These are phyloP conservation scores for Erpobdella octoculata DNA, from an alignment of 2,888 invertebrate genomes.

Conservation along the genomic window DNA sequence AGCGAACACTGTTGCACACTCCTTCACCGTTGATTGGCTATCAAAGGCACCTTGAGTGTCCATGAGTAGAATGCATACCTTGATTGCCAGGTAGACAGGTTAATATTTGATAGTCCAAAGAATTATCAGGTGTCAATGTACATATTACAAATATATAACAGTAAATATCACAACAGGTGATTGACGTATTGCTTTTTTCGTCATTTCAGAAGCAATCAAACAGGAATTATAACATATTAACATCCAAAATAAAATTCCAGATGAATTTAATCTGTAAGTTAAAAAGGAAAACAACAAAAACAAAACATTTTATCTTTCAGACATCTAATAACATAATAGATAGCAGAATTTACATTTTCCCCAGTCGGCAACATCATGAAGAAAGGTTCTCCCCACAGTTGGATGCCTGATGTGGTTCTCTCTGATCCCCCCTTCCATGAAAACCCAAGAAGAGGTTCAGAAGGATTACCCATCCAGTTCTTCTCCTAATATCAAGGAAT, in stretches of 20 bases:
- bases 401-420: slow-evolving; percentile 87
- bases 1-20: slow-evolving; percentile 96
- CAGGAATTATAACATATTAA: too few species aligned
- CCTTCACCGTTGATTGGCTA: slow-evolving; percentile 89
- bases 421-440: slow-evolving; percentile 94
- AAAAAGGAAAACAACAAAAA: background rate
- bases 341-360: background rate
- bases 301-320: slow-evolving; percentile 46
- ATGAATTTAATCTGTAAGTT: too few species aligned
- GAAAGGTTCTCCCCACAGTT: slow-evolving; percentile 91
- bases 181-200: too few species aligned
- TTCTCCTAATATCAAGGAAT: too few species aligned
- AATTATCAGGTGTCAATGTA: too few species aligned
- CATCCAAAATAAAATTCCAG: too few species aligned
- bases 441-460: slow-evolving; percentile 77
- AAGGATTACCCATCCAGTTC: slow-evolving; percentile 77
- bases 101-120: too few species aligned
- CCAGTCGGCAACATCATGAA: slow-evolving; percentile 53
- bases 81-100: too few species aligned
- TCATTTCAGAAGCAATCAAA: too few species aligned
- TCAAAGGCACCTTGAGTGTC: slow-evolving; percentile 62
- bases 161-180: too few species aligned
- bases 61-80: slow-evolving; percentile 38
- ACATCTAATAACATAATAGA: background rate
- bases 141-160: too few species aligned